Evolutionary conservation across 2,797 vertebrate genomes (phyloP).

Genomic region (Sandelia bainsii): DNA sequence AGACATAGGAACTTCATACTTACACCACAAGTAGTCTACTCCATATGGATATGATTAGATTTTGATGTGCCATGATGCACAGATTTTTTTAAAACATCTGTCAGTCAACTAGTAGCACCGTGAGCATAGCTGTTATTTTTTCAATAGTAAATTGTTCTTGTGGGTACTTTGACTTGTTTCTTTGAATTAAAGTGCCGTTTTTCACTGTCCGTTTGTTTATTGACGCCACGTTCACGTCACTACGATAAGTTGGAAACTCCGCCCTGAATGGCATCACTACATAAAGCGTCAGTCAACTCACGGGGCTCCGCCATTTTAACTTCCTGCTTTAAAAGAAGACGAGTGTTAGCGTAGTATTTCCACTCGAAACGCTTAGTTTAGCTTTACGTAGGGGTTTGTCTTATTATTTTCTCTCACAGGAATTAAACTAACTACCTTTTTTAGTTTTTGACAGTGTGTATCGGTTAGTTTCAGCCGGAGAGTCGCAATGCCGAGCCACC

Average conservation of each 20-base stretch:
- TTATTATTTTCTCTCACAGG: slow-evolving; percentile 11
- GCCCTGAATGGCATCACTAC: slow-evolving; percentile 64
- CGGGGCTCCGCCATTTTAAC: slow-evolving; percentile 82
- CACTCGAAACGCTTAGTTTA: slow-evolving; percentile 14
- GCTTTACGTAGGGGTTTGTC: neutral
- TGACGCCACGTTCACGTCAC: slow-evolving; percentile 3
- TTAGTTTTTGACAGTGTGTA: slow-evolving; percentile 17
- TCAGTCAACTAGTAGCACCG: too few relatives aligned
- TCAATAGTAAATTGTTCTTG: too few relatives aligned
- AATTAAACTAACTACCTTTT: slow-evolving; percentile 11
- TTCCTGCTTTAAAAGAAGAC: slow-evolving; percentile 58
- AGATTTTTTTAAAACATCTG: neutral
- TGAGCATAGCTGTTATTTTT: too few relatives aligned
- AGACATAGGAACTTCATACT: neutral
- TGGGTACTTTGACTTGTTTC: too few relatives aligned
- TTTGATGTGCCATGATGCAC: neutral
- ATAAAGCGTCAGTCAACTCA: slow-evolving; percentile 51
- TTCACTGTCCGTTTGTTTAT: too few relatives aligned
- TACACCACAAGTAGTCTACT: neutral
- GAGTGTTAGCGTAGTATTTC: neutral
- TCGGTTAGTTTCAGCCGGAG: slow-evolving; percentile 66
- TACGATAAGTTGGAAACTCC: slow-evolving; percentile 1
- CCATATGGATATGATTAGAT: neutral
- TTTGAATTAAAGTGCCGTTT: too few relatives aligned
- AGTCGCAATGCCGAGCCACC: slow-evolving; percentile 93